phyloP scores from a whole-genome alignment of 1,140 invertebrate genomes.

The Stegodyphus mimosarum region DNA sequence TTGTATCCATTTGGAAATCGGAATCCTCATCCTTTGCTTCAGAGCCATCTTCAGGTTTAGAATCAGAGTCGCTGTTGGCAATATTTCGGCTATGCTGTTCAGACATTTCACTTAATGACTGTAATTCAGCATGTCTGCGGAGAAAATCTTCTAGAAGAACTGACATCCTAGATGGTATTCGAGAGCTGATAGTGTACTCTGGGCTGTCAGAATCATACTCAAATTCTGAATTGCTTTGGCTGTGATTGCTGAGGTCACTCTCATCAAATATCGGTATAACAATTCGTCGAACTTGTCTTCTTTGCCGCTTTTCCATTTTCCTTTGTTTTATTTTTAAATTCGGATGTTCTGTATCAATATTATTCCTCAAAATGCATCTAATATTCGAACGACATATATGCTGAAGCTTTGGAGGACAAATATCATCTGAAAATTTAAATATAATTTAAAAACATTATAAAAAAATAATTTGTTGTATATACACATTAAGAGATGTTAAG shows the following conservation, averaged over 20 bases:
- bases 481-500: no score
- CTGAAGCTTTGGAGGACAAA: slow-evolving; percentile 72
- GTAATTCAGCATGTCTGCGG: slow-evolving; percentile 42
- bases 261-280: slow-evolving; percentile 64
- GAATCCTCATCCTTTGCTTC: no score
- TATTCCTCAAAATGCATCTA: slow-evolving; percentile 72
- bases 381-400: slow-evolving; percentile 74
- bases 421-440: slow-evolving; percentile 71
- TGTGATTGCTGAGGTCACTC: slow-evolving; percentile 51
- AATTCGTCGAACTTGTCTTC: slow-evolving; percentile 60
- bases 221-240: slow-evolving; percentile 32
- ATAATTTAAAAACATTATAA: no score
- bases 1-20: no score
- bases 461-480: no score
- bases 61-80: not conserved
- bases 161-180: slow-evolving; percentile 24
- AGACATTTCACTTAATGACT: slow-evolving; percentile 15
- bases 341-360: slow-evolving; percentile 72
- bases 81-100: not conserved
- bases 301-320: slow-evolving; percentile 61
- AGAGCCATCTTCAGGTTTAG: no score
- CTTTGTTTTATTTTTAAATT: slow-evolving; percentile 67
- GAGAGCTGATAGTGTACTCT: slow-evolving; percentile 32
- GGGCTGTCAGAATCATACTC: slow-evolving; percentile 35
- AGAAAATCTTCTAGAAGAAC: slow-evolving; percentile 40